These are phyloP conservation scores for Centropus unirufus DNA, from an alignment of 2,113 vertebrate genomes.

Conservation along the genomic window DNA sequence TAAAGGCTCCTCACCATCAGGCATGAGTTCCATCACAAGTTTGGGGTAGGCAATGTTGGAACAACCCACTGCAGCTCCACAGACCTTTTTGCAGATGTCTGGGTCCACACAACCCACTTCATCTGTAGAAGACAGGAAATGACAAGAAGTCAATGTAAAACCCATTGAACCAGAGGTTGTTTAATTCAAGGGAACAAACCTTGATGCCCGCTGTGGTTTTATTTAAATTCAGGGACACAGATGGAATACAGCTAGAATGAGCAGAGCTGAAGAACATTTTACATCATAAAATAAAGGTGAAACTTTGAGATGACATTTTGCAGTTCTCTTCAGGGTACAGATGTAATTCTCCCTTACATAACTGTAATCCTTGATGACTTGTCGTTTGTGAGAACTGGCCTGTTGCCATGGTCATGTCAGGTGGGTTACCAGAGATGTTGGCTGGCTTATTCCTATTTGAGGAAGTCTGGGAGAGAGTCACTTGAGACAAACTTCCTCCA, in stretches of 20 bases:
- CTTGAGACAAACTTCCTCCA: neutral
- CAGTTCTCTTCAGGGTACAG: neutral
- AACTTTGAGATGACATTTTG: neutral
- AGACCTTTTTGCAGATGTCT: conserved; percentile 81
- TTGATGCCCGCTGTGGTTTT: neutral
- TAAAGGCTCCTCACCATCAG: conserved; percentile 82
- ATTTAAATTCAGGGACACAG: neutral
- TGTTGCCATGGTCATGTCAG: neutral
- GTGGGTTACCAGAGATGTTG: neutral
- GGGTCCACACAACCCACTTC: conserved; percentile 93
- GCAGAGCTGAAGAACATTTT: neutral
- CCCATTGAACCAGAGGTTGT: fast-evolving
- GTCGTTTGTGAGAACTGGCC: neutral
- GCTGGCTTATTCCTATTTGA: neutral
- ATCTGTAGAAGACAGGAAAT: conserved; percentile 75
- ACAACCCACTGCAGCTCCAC: conserved; percentile 88
- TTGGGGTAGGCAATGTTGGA: conserved; percentile 97
- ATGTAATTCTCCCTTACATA: neutral
- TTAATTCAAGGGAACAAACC: neutral
- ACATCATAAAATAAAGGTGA: neutral
- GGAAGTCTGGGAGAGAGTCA: neutral
- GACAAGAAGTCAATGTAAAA: neutral
- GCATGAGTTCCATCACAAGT: conserved; percentile 91
- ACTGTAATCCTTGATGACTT: neutral
- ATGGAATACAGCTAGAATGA: neutral